A percentile compares a stretch with the other conserved stretches of the same genome.
These are phyloP conservation scores for Nesidiocoris tenuis DNA, from an alignment of 2,888 invertebrate genomes.

Conservation along the genomic window DNA sequence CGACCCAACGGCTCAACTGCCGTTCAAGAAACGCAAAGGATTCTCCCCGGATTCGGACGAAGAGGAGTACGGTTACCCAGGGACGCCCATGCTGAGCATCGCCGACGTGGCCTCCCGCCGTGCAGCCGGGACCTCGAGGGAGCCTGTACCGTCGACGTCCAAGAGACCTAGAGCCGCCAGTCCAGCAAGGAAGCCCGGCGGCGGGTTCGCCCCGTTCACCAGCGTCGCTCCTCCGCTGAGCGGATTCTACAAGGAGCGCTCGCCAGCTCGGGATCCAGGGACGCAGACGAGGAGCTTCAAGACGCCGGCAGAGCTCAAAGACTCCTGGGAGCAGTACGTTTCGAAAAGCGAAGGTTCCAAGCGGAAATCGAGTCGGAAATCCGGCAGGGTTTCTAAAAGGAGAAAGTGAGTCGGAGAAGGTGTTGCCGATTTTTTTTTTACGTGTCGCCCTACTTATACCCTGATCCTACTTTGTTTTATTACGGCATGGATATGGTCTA, in stretches of 20 bases:
- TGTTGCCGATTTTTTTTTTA: no score
- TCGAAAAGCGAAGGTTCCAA: neutral
- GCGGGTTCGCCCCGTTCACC: conserved; percentile 28
- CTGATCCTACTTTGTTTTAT: no score
- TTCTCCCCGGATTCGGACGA: neutral
- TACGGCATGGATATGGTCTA: no score
- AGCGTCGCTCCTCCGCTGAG: neutral
- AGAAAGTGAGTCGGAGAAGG: neutral
- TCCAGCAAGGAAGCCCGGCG: neutral
- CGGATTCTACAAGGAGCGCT: neutral
- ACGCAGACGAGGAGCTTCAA: conserved; percentile 1
- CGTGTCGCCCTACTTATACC: no score
- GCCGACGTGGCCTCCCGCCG: neutral
- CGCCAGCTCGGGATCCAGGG: neutral
- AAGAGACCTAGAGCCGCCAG: neutral
- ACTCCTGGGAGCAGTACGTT: neutral
- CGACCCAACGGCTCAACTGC: conserved; percentile 5
- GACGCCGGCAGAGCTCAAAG: conserved; percentile 29
- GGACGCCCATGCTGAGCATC: conserved; percentile 29
- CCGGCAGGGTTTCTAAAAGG: neutral
- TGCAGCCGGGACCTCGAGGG: neutral
- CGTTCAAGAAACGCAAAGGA: conserved; percentile 34
- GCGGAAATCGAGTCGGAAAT: neutral
- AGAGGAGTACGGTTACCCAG: neutral
- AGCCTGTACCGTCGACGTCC: neutral